Conservation (phyloP, 2,888 invertebrate genomes). For the Conchocele bisecta region DNA sequence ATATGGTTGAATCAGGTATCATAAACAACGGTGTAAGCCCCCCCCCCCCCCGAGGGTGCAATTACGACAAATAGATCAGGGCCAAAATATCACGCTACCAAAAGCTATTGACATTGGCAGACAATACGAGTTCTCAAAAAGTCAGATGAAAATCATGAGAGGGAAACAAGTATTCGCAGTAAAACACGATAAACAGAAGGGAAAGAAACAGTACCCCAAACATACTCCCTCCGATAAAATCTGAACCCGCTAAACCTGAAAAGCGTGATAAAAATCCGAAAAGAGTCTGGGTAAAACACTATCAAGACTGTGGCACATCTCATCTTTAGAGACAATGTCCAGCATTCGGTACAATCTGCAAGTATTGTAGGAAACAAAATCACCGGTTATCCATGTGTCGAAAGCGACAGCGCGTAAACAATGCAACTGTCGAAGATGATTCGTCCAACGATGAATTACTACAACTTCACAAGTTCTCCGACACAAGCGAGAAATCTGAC, state of each 20-base stretch:
- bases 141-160: conserved; percentile 40
- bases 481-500: background rate
- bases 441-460: conserved; percentile 1
- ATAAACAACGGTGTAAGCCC: no score
- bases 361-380: conserved; percentile 33
- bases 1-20: no score
- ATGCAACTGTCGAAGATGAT: background rate
- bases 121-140: conserved; percentile 42
- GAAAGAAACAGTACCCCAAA: background rate
- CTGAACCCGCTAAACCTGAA: conserved; percentile 3
- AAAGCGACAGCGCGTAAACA: conserved; percentile 3
- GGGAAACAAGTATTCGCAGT: conserved; percentile 23
- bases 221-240: background rate
- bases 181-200: background rate
- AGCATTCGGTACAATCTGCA: conserved; percentile 27
- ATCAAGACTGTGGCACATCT: conserved; percentile 16
- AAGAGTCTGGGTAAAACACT: background rate
- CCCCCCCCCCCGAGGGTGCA: conserved; percentile 37
- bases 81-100: conserved; percentile 24
- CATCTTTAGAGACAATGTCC: conserved; percentile 23
- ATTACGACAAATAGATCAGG: conserved; percentile 40
- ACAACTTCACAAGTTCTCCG: background rate
- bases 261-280: background rate
- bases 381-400: conserved; percentile 34
- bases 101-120: conserved; percentile 45